A percentile compares a stretch with the other conserved stretches of the same genome.
These are phyloP conservation scores for Drosophila buzzatii DNA, from an alignment of 2,888 invertebrate species.

Conservation along the genomic window DNA sequence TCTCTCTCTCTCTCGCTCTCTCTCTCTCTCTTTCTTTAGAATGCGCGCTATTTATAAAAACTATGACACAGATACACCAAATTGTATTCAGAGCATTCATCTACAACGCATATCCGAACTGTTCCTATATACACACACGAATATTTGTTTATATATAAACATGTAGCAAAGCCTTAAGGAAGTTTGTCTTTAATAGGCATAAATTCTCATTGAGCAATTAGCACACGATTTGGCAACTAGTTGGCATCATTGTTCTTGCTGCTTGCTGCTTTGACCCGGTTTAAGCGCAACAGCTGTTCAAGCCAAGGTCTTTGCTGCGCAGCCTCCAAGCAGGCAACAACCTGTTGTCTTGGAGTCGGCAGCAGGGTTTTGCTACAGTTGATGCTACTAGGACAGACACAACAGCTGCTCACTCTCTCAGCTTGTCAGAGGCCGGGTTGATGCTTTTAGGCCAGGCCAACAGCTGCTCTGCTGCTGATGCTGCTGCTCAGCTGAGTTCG, in stretches of 20 bases:
- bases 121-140: slow-evolving; percentile 24
- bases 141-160: slow-evolving; percentile 12
- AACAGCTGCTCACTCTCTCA: neutral
- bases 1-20: slow-evolving; percentile 23
- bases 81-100: slow-evolving; percentile 73
- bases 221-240: neutral
- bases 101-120: slow-evolving; percentile 52
- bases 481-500: neutral
- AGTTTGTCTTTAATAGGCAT: slow-evolving; percentile 27
- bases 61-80: slow-evolving; percentile 84
- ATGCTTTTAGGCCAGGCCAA: slow-evolving; percentile 4
- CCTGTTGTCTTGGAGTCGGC: slow-evolving; percentile 49
- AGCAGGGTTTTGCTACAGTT: neutral
- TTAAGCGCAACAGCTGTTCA: slow-evolving; percentile 61
- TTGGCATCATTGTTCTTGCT: slow-evolving; percentile 62
- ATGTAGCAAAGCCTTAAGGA: neutral
- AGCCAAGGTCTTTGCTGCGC: slow-evolving; percentile 49
- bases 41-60: slow-evolving; percentile 82
- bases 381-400: slow-evolving; percentile 4
- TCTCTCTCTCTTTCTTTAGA: slow-evolving; percentile 46
- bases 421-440: slow-evolving; percentile 3
- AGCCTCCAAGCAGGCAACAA: slow-evolving; percentile 64
- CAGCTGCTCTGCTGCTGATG: neutral
- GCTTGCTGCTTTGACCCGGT: slow-evolving; percentile 52
- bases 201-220: slow-evolving; percentile 26